Base-by-base conservation (phyloP, 2,888 invertebrate genomes). In the Bursaphelenchus okinawaensis region DNA sequence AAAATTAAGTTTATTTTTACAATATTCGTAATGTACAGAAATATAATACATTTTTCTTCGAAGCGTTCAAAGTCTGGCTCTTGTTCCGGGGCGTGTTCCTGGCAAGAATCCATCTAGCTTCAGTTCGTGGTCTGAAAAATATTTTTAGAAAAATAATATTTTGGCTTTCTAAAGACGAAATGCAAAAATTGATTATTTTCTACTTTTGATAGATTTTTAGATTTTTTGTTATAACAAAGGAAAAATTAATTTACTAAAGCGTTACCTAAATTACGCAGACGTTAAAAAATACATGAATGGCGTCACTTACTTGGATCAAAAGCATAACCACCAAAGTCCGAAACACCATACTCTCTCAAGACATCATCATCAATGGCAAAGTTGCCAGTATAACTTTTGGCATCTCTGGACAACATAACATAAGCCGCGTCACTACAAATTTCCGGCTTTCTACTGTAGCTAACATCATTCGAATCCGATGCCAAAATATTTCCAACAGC, bases 351-450 rank as follows among this genome's bases (percentile, higher is more conserved):
- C 8, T 87, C 86, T 12, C 67, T 86, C 0, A 98, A 85, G 0
- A 96, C 87, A 19, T 91, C 90, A 80, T 98, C 96, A 82, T 98
- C 98, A 56, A 95, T 89, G 28, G 88, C 89, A 84, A 96, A 98
- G 81, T 93, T 88, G 0, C 96, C 95, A 0, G 91, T 91, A 77
- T 87, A 87, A 1, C 86, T 84, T 79, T 87, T 88, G 7, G 91
- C 90, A 75, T 93, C 90, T 76, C 89, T 89, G 78, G 86, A 87
- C 12, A 92, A 84, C 80, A 92, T 88, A 7, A 88, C 66, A 28
- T 67, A 69, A 0, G 68, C 65, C 4, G 63, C 54, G 76, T 89
- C 89, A 0, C 90, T 89, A 82, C 93, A 88, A 69, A 93, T 92
- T 24, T 91, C 91, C 0, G 90, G 89, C 81, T 89, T 90, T 56